Evolutionary conservation across 2,888 invertebrate genomes (phyloP).

Genomic region (Camponotus fellah): DNA sequence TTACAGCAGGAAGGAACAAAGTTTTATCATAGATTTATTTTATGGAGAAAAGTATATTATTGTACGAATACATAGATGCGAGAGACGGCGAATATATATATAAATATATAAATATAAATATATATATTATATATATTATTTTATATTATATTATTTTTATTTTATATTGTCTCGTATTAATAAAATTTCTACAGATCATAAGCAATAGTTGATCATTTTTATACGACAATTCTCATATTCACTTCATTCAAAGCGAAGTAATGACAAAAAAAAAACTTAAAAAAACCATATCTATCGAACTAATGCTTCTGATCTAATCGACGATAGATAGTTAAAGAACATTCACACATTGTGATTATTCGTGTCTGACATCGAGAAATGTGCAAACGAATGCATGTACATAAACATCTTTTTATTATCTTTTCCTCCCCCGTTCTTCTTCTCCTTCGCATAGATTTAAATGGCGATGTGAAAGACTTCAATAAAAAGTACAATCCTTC

Average conservation of each 20-base stretch:
- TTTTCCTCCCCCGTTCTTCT: conserved; percentile 35
- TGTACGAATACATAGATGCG: conserved; percentile 72
- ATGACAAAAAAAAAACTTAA: not conserved
- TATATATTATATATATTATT: conserved; percentile 77
- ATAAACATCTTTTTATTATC: conserved; percentile 79
- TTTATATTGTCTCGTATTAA: conserved; percentile 74
- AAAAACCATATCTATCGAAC: conserved; percentile 58
- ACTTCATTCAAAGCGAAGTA: not conserved
- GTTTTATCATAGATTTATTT: conserved; percentile 84
- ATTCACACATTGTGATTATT: conserved; percentile 72
- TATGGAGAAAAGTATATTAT: conserved; percentile 83
- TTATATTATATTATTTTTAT: conserved; percentile 76
- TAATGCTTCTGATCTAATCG: conserved; percentile 76
- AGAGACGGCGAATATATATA: conserved; percentile 64
- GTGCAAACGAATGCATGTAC: conserved; percentile 80
- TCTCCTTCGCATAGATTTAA: conserved; percentile 72
- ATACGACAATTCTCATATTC: not conserved
- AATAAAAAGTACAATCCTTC: conserved; percentile 84
- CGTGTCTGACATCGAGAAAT: conserved; percentile 68
- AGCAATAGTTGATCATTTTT: conserved; percentile 71
- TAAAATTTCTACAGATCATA: conserved; percentile 71
- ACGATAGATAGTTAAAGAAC: conserved; percentile 75
- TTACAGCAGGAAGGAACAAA: conserved; percentile 72
- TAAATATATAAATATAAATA: conserved; percentile 62
- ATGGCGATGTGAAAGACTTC: conserved; percentile 79